Percentiles rank a stretch among this genome's conserved stretches.
Evolutionary conservation across 2,113 vertebrate species (phyloP).

Genomic region (Catharus fuscescens): DNA sequence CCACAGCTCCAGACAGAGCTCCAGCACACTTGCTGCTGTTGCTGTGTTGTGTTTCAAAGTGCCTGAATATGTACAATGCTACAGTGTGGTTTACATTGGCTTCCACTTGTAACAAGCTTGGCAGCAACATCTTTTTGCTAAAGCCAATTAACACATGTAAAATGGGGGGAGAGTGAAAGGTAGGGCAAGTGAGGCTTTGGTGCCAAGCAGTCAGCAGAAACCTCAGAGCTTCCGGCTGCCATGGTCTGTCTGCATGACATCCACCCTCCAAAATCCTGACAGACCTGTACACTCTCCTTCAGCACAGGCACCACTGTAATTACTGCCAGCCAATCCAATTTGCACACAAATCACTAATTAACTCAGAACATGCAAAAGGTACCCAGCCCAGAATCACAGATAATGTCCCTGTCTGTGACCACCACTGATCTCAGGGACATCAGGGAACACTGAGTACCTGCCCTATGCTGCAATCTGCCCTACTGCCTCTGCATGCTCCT

Average conservation of each 20-base stretch:
- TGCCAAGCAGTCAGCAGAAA: slow-evolving; percentile 6
- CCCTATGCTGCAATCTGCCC: not conserved
- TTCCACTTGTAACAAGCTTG: not conserved
- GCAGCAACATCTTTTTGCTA: not conserved
- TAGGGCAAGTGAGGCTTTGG: not conserved
- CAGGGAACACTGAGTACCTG: not conserved
- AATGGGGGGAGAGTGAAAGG: not conserved
- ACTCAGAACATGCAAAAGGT: not conserved
- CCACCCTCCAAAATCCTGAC: slow-evolving; percentile 17
- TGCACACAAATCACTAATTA: not conserved
- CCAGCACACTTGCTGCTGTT: not conserved
- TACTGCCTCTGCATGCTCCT: not conserved
- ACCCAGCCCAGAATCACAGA: not conserved
- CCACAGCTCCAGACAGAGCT: not conserved
- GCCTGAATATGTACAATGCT: not conserved
- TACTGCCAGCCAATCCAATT: not conserved
- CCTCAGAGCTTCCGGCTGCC: not conserved
- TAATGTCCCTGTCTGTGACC: not conserved
- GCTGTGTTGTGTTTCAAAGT: not conserved
- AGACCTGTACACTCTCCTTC: not conserved
- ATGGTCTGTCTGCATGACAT: not conserved
- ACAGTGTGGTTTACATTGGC: not conserved
- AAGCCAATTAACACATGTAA: not conserved
- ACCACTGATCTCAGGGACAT: not conserved
- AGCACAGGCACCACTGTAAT: not conserved